These are phyloP conservation scores for Peromyscus aztecus DNA, from an alignment of 2,797 vertebrate genomes.

Conservation along the genomic window DNA sequence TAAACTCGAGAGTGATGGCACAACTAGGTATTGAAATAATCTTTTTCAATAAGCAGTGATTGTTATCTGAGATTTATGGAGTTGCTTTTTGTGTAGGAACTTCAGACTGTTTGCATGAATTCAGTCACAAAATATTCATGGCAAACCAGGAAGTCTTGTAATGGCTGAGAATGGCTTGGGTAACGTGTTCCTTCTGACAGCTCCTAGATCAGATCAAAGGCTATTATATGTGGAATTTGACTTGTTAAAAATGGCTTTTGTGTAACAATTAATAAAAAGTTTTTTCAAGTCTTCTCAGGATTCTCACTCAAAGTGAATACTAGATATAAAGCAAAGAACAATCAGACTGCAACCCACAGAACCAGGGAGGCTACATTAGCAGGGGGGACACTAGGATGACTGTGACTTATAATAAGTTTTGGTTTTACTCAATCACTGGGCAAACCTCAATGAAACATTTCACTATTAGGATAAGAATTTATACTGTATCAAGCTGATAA, in stretches of 20 bases:
- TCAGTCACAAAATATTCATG: not conserved
- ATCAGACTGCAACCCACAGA: too few species aligned
- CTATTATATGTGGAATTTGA: not conserved
- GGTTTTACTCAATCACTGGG: too few species aligned
- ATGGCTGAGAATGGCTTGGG: not conserved
- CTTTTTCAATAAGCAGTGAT: not conserved
- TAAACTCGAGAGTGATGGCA: too few species aligned
- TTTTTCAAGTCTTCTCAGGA: not conserved
- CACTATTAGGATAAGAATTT: too few species aligned
- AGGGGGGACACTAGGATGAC: too few species aligned
- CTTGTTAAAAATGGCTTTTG: not conserved
- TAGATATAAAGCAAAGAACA: too few species aligned
- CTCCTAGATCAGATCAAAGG: not conserved
- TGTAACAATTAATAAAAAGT: not conserved
- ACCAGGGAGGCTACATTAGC: too few species aligned
- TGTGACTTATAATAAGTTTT: too few species aligned
- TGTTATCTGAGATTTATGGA: not conserved
- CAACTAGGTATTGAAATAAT: not conserved
- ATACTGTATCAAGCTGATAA: too few species aligned
- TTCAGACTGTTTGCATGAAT: not conserved
- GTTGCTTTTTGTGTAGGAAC: not conserved
- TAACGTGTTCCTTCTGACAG: not conserved
- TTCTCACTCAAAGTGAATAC: not conserved
- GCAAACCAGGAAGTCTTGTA: not conserved
- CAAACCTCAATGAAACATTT: too few species aligned